A percentile compares a stretch with the other conserved stretches of the same genome.
Evolutionary conservation across 37 sponge, comb jelly and placozoan species (phyloP).

Genomic region (Spongilla lacustris): DNA sequence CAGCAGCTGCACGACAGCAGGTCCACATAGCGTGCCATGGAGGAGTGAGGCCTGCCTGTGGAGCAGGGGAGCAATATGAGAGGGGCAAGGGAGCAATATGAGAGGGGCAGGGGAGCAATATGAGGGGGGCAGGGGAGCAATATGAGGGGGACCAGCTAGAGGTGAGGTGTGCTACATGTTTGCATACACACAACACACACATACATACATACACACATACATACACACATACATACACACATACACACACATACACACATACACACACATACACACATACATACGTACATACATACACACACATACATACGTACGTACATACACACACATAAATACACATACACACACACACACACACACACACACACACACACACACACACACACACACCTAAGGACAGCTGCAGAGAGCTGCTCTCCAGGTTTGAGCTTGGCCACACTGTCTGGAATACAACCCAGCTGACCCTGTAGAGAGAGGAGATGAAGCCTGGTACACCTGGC

Average conservation of each 20-base stretch:
- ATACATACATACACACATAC: neutral
- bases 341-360: neutral
- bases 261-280: conserved; percentile 16
- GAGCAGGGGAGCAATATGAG: neutral
- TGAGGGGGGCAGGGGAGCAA: neutral
- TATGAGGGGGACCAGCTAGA: neutral
- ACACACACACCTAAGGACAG: conserved; percentile 17
- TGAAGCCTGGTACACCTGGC: too few relatives aligned
- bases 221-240: neutral
- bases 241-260: neutral
- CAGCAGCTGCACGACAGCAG: conserved; percentile 22
- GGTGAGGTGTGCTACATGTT: conserved; percentile 4
- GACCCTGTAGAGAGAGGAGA: conserved; percentile 31
- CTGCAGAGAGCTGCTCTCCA: conserved; percentile 19
- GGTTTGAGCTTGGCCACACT: conserved; percentile 23
- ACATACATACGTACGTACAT: neutral
- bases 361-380: neutral
- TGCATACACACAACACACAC: conserved; percentile 6
- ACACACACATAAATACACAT: conserved; percentile 9
- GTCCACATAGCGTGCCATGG: neutral
- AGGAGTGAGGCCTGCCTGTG: conserved; percentile 20
- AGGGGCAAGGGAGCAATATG: neutral
- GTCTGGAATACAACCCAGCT: conserved; percentile 25
- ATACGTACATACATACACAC: neutral
- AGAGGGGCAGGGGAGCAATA: neutral